Evolutionary conservation across 2,113 vertebrate genomes (phyloP), one percentile per base, ranked within the genome.

Genomic region (Meriones unguiculatus): DNA sequence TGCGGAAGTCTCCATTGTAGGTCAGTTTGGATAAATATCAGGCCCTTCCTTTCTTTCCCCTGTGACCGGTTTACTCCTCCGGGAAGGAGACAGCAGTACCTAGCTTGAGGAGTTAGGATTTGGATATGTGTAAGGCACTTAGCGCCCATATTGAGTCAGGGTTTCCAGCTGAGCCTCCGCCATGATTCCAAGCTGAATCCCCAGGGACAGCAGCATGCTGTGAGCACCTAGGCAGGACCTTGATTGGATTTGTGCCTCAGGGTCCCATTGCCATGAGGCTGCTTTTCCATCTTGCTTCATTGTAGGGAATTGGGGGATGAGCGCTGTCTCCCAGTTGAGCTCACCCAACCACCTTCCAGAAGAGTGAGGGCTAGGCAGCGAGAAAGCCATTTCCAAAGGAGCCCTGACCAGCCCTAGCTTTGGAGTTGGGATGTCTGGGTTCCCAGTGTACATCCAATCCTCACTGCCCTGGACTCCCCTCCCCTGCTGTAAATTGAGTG

Each of bases 1-100:
- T 0, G 38, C 3, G 1, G 1, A n/a, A 2, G 14, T 9, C 1
- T 75, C 87, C 17, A 1, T 54, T 41, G 25, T 32, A 2, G 2
- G 0, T 5, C 14, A 0, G 3, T 32, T 3, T 70, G 65, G 88
- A 9, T 12, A n/a, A 52, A 20, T 46, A 59, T 62, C 72, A n/a
- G n/a, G 35, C 20, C 24, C 59, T 46, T 12, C 0, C 32, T 41
- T 32, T 57, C 24, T 3, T 64, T 69, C 22, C 78, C 57, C 78
- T 0, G 2, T 20, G 76, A 52, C 32, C 69, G 18, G 35, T 80
- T 72, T 54, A 32, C 69, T 14, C 25, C 4, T 2, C 50, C 54
- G 90, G 65, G 30, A 41, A 54, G 54, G 73, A 64, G 38, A 64
- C 46, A 2, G 8, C 41, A 3, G 35, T 25, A 0, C 24, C 17